Evolutionary conservation across 2,797 vertebrate species (phyloP), one percentile per base, ranked within the genome.

Genomic region (Argentina silus): DNA sequence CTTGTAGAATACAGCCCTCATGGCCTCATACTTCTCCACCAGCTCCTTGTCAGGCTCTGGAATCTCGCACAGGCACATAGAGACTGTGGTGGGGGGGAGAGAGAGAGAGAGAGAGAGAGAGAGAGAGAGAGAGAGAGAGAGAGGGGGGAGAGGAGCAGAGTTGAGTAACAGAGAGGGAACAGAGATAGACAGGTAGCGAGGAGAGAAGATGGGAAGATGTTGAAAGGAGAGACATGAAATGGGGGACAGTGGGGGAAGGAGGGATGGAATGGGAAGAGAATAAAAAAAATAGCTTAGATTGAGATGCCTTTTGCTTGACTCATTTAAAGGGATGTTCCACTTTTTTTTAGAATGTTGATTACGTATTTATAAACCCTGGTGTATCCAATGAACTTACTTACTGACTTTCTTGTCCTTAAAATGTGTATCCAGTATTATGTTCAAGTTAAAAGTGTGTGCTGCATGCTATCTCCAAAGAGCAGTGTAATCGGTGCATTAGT

Each of bases 11-110:
- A 6, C 10, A 0, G 7, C 0, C 79, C 80, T 94, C 75, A 91
- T 0, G 0, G 0, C 0, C 0, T 88, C 60, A 42, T 93, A 93
- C 80, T 93, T 94, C 0, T 82, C 63, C 50, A 90, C 61, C 7
- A 95, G 91, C 14, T 95, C 93, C 17, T 71, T 1, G 0, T 87
- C 80, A 3, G 93, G 93, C 3, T 1, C 0, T 3, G 85, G 76
- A 1, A 82, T 0, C 0, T 84, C 63, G 5, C 91, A 91, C 83
- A 95, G 83, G 89, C 91, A 90, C 82, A 86, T 10, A 1, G 92
- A 92, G 73, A 94, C 94, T 95, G 76, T 3, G 43, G 23, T n/a
- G 6, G 11, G 12, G 8, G 21, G 15, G 14, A 4, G 42, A 19
- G 56, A 47, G 12, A 21, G 42, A 59, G 5, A 17, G 50, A 36